phyloP scores from a whole-genome alignment of 2,888 invertebrate species.

The Steinernema hermaphroditum region DNA sequence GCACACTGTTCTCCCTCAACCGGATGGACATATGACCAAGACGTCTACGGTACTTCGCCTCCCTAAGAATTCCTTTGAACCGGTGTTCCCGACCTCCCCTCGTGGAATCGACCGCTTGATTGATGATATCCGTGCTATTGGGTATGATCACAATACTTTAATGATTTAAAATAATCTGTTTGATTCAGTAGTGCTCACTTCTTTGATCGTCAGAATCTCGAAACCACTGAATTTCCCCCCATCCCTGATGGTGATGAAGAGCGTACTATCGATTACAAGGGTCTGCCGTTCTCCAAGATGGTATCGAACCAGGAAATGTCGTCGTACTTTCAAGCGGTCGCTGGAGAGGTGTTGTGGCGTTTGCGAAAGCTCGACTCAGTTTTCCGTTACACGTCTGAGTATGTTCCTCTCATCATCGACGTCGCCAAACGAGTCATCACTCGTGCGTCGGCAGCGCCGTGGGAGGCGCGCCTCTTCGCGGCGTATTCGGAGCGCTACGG shows the following conservation, averaged over 20 bases:
- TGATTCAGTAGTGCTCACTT: neutral
- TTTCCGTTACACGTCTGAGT: neutral
- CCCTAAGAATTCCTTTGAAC: neutral
- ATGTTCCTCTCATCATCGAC: slow-evolving; percentile 2
- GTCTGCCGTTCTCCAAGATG: neutral
- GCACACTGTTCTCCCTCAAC: too few species aligned
- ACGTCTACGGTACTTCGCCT: neutral
- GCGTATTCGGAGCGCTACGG: neutral
- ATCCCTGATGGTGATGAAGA: neutral
- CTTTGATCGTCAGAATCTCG: slow-evolving; percentile 8
- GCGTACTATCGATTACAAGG: neutral
- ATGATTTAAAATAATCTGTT: neutral
- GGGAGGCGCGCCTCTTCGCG: neutral
- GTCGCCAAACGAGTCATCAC: slow-evolving; percentile 3
- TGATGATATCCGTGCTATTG: neutral
- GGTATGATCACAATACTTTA: neutral
- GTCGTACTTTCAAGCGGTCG: neutral
- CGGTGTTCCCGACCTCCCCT: neutral
- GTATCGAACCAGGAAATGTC: neutral
- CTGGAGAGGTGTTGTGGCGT: neutral
- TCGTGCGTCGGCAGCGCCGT: neutral
- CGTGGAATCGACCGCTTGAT: neutral
- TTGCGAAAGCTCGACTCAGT: neutral
- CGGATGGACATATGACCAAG: too few species aligned
- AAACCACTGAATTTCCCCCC: slow-evolving; percentile 3